Percentiles rank a stretch among this genome's conserved stretches.
Evolutionary conservation across 2,888 invertebrate species (phyloP).

Genomic region (Cancer borealis): DNA sequence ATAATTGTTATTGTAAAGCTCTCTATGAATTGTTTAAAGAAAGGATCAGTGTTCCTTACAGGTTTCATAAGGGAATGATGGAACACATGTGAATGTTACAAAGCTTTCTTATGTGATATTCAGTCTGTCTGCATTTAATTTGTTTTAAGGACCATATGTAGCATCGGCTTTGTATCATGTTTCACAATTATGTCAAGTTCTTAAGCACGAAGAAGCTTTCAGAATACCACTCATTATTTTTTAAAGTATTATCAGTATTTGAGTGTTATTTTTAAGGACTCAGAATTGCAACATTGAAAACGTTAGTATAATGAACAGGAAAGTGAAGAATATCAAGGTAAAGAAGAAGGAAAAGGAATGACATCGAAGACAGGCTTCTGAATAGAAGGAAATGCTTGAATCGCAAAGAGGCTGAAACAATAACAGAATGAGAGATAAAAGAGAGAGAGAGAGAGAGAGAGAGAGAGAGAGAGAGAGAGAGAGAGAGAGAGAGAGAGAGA

Average conservation of each 20-base stretch:
- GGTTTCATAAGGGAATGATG: neutral
- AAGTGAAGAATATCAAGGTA: neutral
- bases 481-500: neutral
- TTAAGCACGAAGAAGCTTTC: too few relatives aligned
- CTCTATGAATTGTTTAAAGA: neutral
- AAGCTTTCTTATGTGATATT: neutral
- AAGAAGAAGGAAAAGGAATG: neutral
- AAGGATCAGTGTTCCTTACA: neutral
- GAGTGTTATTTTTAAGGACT: too few relatives aligned
- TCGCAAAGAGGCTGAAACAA: neutral
- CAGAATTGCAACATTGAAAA: too few relatives aligned
- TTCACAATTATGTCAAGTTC: too few relatives aligned
- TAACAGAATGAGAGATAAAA: slow-evolving; percentile 29
- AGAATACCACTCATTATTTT: too few relatives aligned
- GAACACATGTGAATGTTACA: neutral
- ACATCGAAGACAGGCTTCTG: too few relatives aligned
- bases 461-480: slow-evolving; percentile 49
- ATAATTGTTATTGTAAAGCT: neutral
- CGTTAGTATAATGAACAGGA: neutral
- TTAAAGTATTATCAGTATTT: too few relatives aligned
- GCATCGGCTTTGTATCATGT: too few relatives aligned
- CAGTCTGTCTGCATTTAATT: neutral
- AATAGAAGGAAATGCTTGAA: too few relatives aligned
- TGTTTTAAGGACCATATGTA: too few relatives aligned
- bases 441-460: slow-evolving; percentile 53